phyloP scores from a whole-genome alignment of 2,113 vertebrate species.

The Neodon shergylaensis region DNA sequence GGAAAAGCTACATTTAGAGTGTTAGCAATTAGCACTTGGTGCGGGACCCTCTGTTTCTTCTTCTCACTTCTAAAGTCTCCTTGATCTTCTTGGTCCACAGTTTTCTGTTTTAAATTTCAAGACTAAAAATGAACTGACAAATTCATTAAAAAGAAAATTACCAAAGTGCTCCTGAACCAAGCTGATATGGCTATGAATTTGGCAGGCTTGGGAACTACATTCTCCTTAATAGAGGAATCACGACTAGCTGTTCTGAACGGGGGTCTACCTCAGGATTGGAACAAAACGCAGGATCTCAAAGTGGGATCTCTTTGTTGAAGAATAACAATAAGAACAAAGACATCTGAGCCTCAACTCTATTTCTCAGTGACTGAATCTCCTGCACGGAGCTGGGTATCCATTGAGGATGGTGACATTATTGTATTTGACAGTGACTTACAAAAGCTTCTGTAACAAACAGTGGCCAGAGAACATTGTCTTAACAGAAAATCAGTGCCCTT shows the following conservation, averaged over 20 bases:
- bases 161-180: neutral
- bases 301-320: neutral
- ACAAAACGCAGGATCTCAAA: neutral
- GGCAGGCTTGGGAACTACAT: neutral
- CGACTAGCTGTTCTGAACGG: neutral
- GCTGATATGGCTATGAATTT: neutral
- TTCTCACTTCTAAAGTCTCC: slow-evolving; percentile 11
- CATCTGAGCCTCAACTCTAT: neutral
- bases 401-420: neutral
- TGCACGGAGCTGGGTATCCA: neutral
- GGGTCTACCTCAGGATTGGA: neutral
- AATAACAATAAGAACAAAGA: neutral
- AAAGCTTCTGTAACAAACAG: neutral
- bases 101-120: slow-evolving; percentile 43
- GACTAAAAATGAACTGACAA: slow-evolving; percentile 9
- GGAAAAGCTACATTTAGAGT: neutral
- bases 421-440: neutral
- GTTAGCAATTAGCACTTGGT: slow-evolving; percentile 5
- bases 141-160: slow-evolving; percentile 42
- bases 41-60: neutral
- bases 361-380: neutral
- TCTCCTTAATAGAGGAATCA: neutral
- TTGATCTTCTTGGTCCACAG: slow-evolving; percentile 19
- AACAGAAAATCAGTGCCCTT: neutral
- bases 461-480: neutral